Base-by-base conservation (phyloP, 1,140 invertebrate genomes). In the Papilio glaucus region DNA sequence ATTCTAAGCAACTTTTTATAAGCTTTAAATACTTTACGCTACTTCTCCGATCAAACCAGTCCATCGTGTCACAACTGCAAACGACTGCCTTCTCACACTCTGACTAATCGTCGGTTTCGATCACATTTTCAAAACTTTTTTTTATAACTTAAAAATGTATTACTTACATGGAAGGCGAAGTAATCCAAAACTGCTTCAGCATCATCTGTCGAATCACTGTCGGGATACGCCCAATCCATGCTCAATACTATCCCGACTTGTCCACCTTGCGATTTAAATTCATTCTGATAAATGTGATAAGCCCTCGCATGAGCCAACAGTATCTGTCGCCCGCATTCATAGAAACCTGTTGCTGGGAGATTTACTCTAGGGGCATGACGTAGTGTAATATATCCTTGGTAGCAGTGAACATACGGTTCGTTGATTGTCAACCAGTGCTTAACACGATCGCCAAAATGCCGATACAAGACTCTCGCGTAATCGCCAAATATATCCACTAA, bases 371-470 rank as follows among this genome's bases (percentile, higher is more conserved):
- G 78, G 10, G 78, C 78, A 24, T 76, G 72, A 5, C 10, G 13
- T 0, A 49, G 53, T 1, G 10, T 12, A 8, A 39, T 63, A 18
- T 73, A 79, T 12, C 72, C 74, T 24, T 57, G 24, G 3, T 38
- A 4, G 39, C 77, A 78, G 18, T 76, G 72, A 26, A 78, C 33
- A 21, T 63, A 71, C 2, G 95, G 95, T 79, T 96, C 95, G 79
- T 96, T 96, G 29, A 96, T 93, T 0, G 96, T 96, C 2, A 95
- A 94, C 95, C 96, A 97, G 63, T 91, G 67, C 45, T 94, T 95
- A 0, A 96, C 95, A 72, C 94, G 93, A 85, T 95, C 94, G 0
- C 95, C 95, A 75, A 95, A 95, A 67, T 91, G 87, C 45, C 94
- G 85, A 65, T 95, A 94, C 1, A 95, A 85, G 4, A 96, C 68